Conservation (phyloP, 2,888 invertebrate genomes). For the Beris morrisii region DNA sequence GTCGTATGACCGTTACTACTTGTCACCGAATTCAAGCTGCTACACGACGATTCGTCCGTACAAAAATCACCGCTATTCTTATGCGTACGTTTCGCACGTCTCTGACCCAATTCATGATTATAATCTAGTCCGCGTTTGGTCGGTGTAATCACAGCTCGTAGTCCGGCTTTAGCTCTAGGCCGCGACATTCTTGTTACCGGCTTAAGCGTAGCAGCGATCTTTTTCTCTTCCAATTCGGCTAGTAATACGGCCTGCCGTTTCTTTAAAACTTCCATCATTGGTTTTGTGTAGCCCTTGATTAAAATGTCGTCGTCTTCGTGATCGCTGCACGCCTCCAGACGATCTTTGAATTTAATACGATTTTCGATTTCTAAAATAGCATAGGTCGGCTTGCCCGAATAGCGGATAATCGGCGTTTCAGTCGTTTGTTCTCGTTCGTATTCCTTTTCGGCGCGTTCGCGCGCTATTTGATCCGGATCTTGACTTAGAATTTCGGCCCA, state of each 20-base stretch:
- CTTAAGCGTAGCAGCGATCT: slow-evolving; percentile 12
- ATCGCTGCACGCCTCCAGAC: slow-evolving; percentile 42
- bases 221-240: slow-evolving; percentile 15
- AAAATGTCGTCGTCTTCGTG: slow-evolving; percentile 29
- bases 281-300: slow-evolving; percentile 42
- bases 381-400: slow-evolving; percentile 54
- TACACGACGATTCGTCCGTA: slow-evolving; percentile 41
- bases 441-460: slow-evolving; percentile 55
- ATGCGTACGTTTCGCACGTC: slow-evolving; percentile 36
- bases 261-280: slow-evolving; percentile 42
- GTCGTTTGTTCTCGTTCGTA: slow-evolving; percentile 53
- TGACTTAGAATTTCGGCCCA: slow-evolving; percentile 55
- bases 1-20: slow-evolving; percentile 32
- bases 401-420: slow-evolving; percentile 45
- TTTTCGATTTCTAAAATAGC: slow-evolving; percentile 53
- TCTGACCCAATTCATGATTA: slow-evolving; percentile 33
- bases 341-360: slow-evolving; percentile 49
- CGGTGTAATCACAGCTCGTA: slow-evolving; percentile 39
- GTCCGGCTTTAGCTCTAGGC: slow-evolving; percentile 36
- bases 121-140: slow-evolving; percentile 39
- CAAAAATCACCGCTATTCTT: slow-evolving; percentile 39
- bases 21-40: slow-evolving; percentile 42
- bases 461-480: slow-evolving; percentile 56
- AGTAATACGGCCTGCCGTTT: slow-evolving; percentile 36
- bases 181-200: slow-evolving; percentile 15